A percentile compares a stretch with the other conserved stretches of the same genome.
Conservation (phyloP, 2,888 invertebrate species). For the Nemotelus nigrinus region DNA sequence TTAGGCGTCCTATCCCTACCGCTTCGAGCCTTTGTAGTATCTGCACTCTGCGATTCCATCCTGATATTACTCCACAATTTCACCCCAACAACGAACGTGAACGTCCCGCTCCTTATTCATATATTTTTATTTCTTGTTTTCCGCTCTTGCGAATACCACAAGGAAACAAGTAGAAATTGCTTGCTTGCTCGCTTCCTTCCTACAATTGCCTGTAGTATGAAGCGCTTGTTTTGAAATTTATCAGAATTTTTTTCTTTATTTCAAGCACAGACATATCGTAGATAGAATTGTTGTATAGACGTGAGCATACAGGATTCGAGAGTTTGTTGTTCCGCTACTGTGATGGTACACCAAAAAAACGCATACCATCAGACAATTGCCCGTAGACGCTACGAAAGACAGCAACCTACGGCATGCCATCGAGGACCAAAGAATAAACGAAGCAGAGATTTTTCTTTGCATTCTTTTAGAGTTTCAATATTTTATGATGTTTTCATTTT, state of each 20-base stretch:
- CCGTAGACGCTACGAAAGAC: neutral
- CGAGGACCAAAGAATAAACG: neutral
- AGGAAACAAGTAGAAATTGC: conserved; percentile 10
- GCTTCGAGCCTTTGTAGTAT: neutral
- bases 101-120: neutral
- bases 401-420: neutral
- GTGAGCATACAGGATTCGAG: too few species aligned
- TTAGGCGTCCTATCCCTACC: neutral
- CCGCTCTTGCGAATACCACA: neutral
- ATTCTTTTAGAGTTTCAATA: conserved; percentile 20
- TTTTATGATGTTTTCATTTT: conserved; percentile 33
- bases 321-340: too few species aligned
- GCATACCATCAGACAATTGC: neutral
- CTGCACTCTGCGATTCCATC: neutral
- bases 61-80: neutral
- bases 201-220: conserved; percentile 31
- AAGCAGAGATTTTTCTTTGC: neutral
- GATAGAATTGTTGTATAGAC: neutral
- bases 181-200: conserved; percentile 17
- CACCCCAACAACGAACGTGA: neutral
- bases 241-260: conserved; percentile 6
- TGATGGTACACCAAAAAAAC: too few species aligned
- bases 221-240: conserved; percentile 27
- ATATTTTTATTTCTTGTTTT: neutral
- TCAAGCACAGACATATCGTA: neutral